These are phyloP conservation scores for Mellivora capensis DNA, from an alignment of 2,113 vertebrate species.

Conservation along the genomic window DNA sequence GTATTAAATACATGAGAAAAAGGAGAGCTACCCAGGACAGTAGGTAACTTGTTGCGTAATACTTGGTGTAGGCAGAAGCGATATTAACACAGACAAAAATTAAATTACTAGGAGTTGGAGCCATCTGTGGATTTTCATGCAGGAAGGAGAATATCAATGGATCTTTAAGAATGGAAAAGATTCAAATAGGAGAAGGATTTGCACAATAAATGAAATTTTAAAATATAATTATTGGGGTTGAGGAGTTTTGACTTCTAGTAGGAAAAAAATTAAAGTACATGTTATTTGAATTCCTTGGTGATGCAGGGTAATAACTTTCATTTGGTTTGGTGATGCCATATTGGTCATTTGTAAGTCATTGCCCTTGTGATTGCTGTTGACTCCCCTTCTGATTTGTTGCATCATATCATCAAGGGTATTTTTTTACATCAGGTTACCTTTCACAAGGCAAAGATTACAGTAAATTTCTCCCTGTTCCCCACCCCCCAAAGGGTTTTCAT, in stretches of 20 bases:
- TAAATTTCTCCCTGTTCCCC: not conserved
- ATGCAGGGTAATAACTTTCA: not conserved
- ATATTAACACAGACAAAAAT: not conserved
- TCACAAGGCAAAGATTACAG: not conserved
- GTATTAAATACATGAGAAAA: not conserved
- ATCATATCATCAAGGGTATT: not conserved
- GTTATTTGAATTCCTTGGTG: not conserved
- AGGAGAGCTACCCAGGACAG: not conserved
- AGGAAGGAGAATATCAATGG: not conserved
- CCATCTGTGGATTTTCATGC: not conserved
- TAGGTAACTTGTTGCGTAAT: not conserved
- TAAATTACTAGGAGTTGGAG: not conserved
- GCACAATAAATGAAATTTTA: not conserved
- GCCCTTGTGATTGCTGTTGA: not conserved
- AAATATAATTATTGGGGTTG: not conserved
- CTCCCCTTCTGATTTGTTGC: not conserved
- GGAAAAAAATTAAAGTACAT: not conserved
- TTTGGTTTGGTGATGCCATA: not conserved
- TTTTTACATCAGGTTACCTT: not conserved
- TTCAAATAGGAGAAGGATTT: not conserved
- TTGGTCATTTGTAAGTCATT: not conserved
- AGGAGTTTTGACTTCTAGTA: not conserved
- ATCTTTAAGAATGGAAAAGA: slow-evolving; percentile 30
- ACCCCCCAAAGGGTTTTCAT: not conserved
- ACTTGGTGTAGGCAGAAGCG: not conserved